Base-by-base conservation (phyloP, 2,888 invertebrate genomes). In the Lasioglossum villosulum region DNA sequence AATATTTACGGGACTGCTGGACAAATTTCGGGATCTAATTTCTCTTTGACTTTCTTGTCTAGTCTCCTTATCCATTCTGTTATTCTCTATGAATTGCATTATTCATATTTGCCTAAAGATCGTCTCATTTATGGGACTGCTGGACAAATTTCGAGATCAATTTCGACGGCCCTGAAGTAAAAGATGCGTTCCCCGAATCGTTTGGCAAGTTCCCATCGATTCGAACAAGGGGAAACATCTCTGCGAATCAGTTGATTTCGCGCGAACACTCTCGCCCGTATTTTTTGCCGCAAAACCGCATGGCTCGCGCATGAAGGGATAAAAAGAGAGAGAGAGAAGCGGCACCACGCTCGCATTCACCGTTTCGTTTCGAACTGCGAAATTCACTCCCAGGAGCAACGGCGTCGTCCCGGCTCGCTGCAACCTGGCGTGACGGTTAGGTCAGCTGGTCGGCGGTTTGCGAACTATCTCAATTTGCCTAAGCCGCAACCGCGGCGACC, bases 401-500 rank as follows among this genome's bases (percentile, higher is more conserved):
- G 30, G 84, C 84, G 80, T 48, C 34, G 73, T 73, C 48, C 73
- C 73, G 48, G 10, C 48, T 48, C 73, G 82, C 85, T 87, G 89
- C 88, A 91, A 87, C 87, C 90, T 89, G 90, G 87, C 91, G 87
- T 91, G 91, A 90, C 87, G 90, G 92, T 92, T 91, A 90, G 93
- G 93, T 93, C 93, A 94, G 93, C 92, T 92, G 92, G 91, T 89
- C 91, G 87, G 93, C 89, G 94, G 95, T 95, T 94, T 93, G 92
- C 95, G 94, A 95, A 95, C 95, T 95, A 95, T 95, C 90, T 90
- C 90, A 90, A 90, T 90, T 90, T 90, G 90, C 90, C 89, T 90
- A 90, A 90, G 90, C 90, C 90, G 87, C 90, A 90, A 95, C 91
- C 93, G 93, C 90, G 90, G 84, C 88, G 88, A 88, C 90, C 90